Evolutionary conservation across 2,888 invertebrate species (phyloP), one percentile per base, ranked within the genome.

Genomic region (Hoplodrina ambigua): DNA sequence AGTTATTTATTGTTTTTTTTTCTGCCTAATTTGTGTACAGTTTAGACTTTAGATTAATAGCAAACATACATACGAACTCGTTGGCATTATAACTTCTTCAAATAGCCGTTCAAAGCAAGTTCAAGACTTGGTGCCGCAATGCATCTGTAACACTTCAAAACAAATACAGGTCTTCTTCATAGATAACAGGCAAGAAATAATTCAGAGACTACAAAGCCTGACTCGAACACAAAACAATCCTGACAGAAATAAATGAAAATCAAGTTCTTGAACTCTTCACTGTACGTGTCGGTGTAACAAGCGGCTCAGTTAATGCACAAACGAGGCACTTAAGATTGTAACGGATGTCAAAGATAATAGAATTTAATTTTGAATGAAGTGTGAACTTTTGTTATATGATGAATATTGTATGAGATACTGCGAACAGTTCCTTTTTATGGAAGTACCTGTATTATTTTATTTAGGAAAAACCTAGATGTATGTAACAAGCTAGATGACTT

Each of bases 311-410:
- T 88, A 88, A 90, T 89, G 87, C 88, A 88, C 85, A 85, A 88
- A 87, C 87, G 86, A 87, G 86, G 88, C 89, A 91, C 88, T 89
- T 87, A 87, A 88, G 88, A 89, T 90, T 88, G 89, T 90, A 87
- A 89, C 89, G 87, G 90, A 90, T 90, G 89, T 88, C 84, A 86
- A 86, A 86, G 86, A 87, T 89, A 88, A 88, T 88, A 88, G 87
- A 85, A 88, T 88, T 85, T 86, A 87, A 86, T 88, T 88, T 87
- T 83, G 85, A 87, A 89, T 85, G 81, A 82, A 77, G 84, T 86
- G 80, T 85, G 81, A 85, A 88, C 72, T 78, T 75, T 74, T 68
- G 72, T 81, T 85, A 80, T 72, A 78, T 72, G 75, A 80, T 80
- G 73, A 71, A 78, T 82, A 63, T 75, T 75, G 63, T 64, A 76